phyloP scores from a whole-genome alignment of 2,888 invertebrate species.

The Apodemia duryi region DNA sequence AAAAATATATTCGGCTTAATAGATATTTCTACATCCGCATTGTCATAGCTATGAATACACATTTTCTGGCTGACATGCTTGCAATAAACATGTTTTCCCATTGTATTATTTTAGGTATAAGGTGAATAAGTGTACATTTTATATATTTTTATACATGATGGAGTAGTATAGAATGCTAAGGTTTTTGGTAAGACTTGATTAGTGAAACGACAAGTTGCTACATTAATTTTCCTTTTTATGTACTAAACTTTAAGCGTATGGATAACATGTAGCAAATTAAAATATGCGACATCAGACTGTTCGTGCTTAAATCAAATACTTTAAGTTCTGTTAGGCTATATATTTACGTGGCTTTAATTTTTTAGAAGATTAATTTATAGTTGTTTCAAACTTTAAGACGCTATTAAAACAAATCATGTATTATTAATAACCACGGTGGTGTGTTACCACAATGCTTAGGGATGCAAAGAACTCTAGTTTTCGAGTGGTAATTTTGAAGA shows the following conservation, averaged over 20 bases:
- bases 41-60: neutral
- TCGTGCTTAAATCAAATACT: slow-evolving; percentile 4
- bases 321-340: slow-evolving; percentile 6
- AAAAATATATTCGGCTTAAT: too few species aligned
- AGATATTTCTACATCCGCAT: neutral
- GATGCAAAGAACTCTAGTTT: neutral
- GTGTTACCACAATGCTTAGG: neutral
- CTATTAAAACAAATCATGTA: neutral
- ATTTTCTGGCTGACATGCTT: slow-evolving; percentile 23
- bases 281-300: neutral
- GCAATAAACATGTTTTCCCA: slow-evolving; percentile 26
- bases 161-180: slow-evolving; percentile 6
- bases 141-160: slow-evolving; percentile 41
- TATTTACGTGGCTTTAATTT: slow-evolving; percentile 11
- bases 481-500: neutral
- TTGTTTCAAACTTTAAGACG: neutral
- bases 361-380: slow-evolving; percentile 4
- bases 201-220: slow-evolving; percentile 16
- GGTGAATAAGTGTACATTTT: slow-evolving; percentile 35
- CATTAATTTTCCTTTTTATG: neutral
- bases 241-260: neutral
- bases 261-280: neutral
- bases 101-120: slow-evolving; percentile 29
- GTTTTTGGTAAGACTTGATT: neutral
- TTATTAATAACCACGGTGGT: neutral